Evolutionary conservation across 2,888 invertebrate species (phyloP), one percentile per base, ranked within the genome.

Genomic region (Acholoe squamosa): DNA sequence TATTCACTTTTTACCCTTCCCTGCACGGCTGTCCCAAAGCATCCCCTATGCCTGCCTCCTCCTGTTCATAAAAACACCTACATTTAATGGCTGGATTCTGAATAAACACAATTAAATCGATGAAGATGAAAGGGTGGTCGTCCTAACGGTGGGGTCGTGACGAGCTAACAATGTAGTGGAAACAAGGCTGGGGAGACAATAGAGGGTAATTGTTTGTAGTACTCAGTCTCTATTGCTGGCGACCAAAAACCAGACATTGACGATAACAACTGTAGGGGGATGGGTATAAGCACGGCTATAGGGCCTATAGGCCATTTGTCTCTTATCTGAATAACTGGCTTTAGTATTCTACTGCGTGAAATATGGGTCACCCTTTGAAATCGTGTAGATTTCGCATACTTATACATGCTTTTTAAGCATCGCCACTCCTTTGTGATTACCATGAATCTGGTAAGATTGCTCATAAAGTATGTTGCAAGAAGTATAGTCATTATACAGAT

Each of bases 51-150:
- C 43, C 43, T 43, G 43, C 71, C 71, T 14, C 25, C 31, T 28
- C 28, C 25, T 3, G 71, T 0, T 0, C 12, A 7, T 16, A 76
- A 76, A 76, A 25, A 25, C 25, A 25, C 76, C 25, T 76, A 76
- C 76, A 80, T 80, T 80, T 80, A 80, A 80, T 80, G 80, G 80
- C 80, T 10, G 80, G 34, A 80, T 19, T 80, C 14, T 80, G 80
- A 43, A 80, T 80, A 80, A 80, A 80, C 80, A 80, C 80, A 80
- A 80, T 80, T 43, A 80, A 80, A 80, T 80, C 34, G n/a, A 43
- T 33, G 43, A 33, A 43, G 80, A 33, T 80, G 80, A 80, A 80
- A 80, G 43, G 80, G 34, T 16, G 80, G 80, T 43, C 34, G 80
- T 16, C 7, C 22, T 33, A 43, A 43, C 34, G 22, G 80, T 19